These are phyloP conservation scores for Theropithecus gelada DNA, from an alignment of 2,113 vertebrate genomes.

Conservation along the genomic window DNA sequence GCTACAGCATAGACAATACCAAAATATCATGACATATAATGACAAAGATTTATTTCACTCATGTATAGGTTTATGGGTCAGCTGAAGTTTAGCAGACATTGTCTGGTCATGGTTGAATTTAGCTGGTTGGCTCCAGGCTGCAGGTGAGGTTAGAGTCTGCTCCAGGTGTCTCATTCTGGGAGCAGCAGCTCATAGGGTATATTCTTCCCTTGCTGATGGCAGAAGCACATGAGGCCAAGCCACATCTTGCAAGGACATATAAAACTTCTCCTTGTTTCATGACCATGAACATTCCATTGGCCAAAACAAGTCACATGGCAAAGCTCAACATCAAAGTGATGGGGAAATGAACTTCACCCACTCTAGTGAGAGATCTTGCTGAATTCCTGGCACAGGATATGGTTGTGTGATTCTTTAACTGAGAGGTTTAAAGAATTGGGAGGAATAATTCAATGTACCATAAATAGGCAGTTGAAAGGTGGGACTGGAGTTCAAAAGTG, in stretches of 20 bases:
- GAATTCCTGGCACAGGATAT: not conserved
- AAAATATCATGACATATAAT: not conserved
- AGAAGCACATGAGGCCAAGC: not conserved
- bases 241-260: not conserved
- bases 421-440: not conserved
- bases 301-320: not conserved
- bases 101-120: not conserved
- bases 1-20: not conserved
- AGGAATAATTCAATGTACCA: not conserved
- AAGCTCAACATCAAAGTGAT: not conserved
- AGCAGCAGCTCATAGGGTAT: not conserved
- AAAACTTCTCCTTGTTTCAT: not conserved
- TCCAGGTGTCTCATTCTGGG: not conserved
- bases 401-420: not conserved
- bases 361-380: not conserved
- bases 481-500: not conserved
- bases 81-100: not conserved
- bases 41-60: not conserved
- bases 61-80: no score
- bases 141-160: not conserved
- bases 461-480: not conserved
- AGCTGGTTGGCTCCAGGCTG: not conserved
- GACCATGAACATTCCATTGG: not conserved
- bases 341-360: not conserved
- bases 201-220: not conserved